Conservation (phyloP, 2,888 invertebrate genomes). For the Carterocephalus palaemon region DNA sequence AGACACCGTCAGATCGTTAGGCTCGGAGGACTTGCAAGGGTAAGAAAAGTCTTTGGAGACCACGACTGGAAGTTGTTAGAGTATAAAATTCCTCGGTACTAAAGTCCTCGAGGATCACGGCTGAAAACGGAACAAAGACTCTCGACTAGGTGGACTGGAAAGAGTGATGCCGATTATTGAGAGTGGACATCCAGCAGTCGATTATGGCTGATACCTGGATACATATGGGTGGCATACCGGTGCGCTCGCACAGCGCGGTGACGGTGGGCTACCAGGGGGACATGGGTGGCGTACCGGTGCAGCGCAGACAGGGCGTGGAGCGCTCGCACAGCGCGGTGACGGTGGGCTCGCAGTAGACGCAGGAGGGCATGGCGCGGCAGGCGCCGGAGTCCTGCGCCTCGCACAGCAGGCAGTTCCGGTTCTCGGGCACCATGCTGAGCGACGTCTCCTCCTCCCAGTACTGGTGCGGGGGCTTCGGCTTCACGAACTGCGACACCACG, state of each 20-base stretch:
- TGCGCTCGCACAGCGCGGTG: constrained; percentile 65
- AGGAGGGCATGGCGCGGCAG: constrained; percentile 67
- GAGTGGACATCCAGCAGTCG: too few species aligned
- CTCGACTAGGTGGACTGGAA: too few species aligned
- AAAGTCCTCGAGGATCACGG: too few species aligned
- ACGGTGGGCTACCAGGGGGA: constrained; percentile 70
- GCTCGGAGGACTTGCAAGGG: too few species aligned
- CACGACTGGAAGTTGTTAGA: too few species aligned
- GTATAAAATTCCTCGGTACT: too few species aligned
- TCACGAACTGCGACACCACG: constrained; percentile 66
- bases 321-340: constrained; percentile 68
- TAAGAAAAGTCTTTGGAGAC: too few species aligned
- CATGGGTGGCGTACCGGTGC: constrained; percentile 61
- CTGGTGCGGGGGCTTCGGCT: constrained; percentile 67
- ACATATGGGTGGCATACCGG: too few species aligned
- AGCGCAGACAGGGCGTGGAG: constrained; percentile 64
- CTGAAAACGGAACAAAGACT: too few species aligned
- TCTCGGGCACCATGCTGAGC: constrained; percentile 56
- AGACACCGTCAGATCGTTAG: neutral
- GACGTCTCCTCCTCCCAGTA: constrained; percentile 72
- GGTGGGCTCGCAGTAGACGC: constrained; percentile 68
- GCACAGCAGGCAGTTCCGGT: constrained; percentile 67
- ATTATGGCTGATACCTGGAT: too few species aligned
- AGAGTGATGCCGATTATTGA: too few species aligned
- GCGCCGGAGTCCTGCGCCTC: constrained; percentile 67